These are phyloP conservation scores for Artibeus jamaicensis DNA, from an alignment of 2,797 vertebrate species.

Conservation along the genomic window DNA sequence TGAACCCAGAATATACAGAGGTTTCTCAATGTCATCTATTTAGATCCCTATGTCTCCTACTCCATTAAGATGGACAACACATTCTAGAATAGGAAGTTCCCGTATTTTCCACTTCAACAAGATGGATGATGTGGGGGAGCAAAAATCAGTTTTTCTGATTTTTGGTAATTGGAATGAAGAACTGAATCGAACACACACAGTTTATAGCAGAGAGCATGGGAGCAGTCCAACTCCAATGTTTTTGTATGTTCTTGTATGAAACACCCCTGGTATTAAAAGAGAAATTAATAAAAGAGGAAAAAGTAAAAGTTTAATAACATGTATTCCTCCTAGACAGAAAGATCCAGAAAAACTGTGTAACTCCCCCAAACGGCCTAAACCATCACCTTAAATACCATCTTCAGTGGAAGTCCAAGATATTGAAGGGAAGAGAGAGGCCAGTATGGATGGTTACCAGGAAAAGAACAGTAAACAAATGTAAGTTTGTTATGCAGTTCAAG, in stretches of 20 bases:
- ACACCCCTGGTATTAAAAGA: not conserved
- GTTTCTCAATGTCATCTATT: not conserved
- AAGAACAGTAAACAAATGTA: not conserved
- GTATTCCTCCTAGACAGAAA: not conserved
- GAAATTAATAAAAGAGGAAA: not conserved
- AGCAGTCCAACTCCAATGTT: no score
- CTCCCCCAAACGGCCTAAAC: not conserved
- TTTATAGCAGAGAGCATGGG: no score
- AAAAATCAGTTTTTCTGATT: not conserved
- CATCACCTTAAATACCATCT: not conserved
- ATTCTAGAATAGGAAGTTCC: not conserved
- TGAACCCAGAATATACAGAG: not conserved
- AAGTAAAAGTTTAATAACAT: not conserved
- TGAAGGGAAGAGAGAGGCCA: not conserved
- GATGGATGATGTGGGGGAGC: not conserved
- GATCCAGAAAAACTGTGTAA: not conserved
- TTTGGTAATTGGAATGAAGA: no score
- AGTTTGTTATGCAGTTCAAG: not conserved
- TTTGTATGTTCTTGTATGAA: not conserved
- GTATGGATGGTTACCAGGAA: not conserved
- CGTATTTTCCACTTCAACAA: not conserved
- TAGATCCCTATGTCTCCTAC: not conserved
- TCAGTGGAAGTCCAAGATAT: not conserved
- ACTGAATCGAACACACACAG: no score
- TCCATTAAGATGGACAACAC: not conserved